phyloP scores from a whole-genome alignment of 2,797 vertebrate species.

The Hemitrygon akajei region DNA sequence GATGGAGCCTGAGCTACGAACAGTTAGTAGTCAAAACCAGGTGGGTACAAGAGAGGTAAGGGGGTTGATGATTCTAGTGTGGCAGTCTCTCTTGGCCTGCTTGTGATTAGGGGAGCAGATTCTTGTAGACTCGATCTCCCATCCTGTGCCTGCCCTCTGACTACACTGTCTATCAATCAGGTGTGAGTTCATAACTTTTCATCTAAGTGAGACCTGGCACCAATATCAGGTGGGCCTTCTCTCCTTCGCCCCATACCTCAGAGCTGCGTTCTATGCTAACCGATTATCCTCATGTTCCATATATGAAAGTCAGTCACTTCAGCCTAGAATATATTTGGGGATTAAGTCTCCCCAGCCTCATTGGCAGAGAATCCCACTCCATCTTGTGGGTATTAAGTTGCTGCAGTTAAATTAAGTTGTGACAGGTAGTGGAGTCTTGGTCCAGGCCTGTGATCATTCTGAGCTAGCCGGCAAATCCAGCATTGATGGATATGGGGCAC shows the following conservation, averaged over 20 bases:
- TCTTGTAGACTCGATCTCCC: no score
- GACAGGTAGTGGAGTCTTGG: not conserved
- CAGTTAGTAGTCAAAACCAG: not conserved
- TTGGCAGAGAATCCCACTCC: not conserved
- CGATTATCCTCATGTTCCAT: not conserved
- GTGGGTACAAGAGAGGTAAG: not conserved
- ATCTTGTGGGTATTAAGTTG: not conserved
- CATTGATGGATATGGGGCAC: not conserved
- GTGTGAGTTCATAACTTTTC: no score
- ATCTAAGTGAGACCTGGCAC: no score
- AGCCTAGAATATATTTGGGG: no score
- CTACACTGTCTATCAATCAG: not conserved
- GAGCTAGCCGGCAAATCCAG: not conserved
- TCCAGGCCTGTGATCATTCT: not conserved
- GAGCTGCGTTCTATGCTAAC: not conserved
- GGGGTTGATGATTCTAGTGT: not conserved
- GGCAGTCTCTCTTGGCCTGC: no score
- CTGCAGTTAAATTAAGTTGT: not conserved
- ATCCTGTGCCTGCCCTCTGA: not conserved
- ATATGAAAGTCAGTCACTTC: no score
- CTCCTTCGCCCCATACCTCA: no score
- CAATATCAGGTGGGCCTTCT: no score
- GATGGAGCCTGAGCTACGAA: not conserved
- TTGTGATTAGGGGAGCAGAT: no score
- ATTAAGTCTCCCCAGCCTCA: no score